Evolutionary conservation across 2,888 invertebrate species (phyloP).

Genomic region (Hirtodrosophila histrioides): DNA sequence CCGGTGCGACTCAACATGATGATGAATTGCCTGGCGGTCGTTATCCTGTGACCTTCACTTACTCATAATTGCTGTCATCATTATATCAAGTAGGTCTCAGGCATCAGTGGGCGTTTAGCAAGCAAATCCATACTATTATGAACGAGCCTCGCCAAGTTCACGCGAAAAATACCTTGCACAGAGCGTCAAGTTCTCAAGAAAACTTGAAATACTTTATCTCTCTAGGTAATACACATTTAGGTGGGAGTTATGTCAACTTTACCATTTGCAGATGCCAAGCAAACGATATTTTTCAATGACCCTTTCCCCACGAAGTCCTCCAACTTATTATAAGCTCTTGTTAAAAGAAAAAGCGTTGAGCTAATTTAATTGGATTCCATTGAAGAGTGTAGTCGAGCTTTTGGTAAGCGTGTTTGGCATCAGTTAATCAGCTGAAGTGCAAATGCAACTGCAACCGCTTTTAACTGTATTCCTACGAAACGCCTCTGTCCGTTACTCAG

Average conservation of each 20-base stretch:
- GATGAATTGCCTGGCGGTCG: slow-evolving; percentile 72
- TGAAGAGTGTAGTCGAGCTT: slow-evolving; percentile 7
- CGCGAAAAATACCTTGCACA: neutral
- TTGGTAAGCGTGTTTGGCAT: slow-evolving; percentile 31
- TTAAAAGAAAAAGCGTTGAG: neutral
- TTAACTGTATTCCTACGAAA: neutral
- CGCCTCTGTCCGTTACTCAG: too few species aligned
- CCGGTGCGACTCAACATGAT: slow-evolving; percentile 49
- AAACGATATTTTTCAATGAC: neutral
- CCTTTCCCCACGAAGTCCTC: neutral
- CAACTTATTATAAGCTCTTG: too few species aligned
- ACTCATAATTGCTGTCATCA: slow-evolving; percentile 80
- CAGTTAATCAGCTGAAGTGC: slow-evolving; percentile 50
- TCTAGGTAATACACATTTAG: neutral
- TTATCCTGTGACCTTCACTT: slow-evolving; percentile 69
- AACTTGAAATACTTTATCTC: neutral
- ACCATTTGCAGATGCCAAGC: neutral
- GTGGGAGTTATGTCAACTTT: neutral
- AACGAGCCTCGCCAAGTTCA: neutral
- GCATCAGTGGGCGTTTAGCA: slow-evolving; percentile 11
- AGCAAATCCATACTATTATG: slow-evolving; percentile 8
- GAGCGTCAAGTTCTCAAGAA: too few species aligned
- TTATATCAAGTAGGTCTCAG: slow-evolving; percentile 62
- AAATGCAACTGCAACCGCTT: slow-evolving; percentile 20
- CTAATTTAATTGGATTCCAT: slow-evolving; percentile 33